These are phyloP conservation scores for Scomber scombrus DNA, from an alignment of 2,113 vertebrate species.

Conservation along the genomic window DNA sequence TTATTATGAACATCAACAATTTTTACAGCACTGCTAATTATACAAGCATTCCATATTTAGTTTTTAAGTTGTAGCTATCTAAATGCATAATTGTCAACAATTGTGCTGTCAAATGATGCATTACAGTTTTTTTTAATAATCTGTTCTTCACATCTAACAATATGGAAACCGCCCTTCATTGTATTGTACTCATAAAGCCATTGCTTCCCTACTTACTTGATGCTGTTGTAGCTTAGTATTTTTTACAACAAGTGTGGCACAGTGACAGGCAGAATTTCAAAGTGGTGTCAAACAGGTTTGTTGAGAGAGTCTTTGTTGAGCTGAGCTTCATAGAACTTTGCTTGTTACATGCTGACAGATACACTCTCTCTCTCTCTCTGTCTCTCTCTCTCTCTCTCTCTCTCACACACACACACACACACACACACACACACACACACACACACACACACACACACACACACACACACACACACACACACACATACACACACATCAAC, in stretches of 20 bases:
- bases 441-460: conserved; percentile 17
- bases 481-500: not conserved
- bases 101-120: not conserved
- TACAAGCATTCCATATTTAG: not conserved
- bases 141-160: not conserved
- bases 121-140: not conserved
- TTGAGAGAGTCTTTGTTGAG: conserved; percentile 55
- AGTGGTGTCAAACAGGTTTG: conserved; percentile 56
- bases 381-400: too few relatives aligned
- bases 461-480: conserved; percentile 27
- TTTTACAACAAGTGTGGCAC: conserved; percentile 31
- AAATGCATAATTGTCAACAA: not conserved
- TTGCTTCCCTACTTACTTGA: conserved; percentile 17
- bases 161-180: not conserved
- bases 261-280: conserved; percentile 54
- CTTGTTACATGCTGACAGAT: conserved; percentile 44
- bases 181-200: not conserved
- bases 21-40: conserved; percentile 8
- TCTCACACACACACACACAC: conserved; percentile 18
- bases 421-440: conserved; percentile 26
- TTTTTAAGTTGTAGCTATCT: not conserved
- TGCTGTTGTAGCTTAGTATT: conserved; percentile 23
- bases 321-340: conserved; percentile 45
- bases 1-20: not conserved
- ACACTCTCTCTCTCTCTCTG: not conserved